Evolutionary conservation across 1,140 invertebrate genomes (phyloP), one percentile per base, ranked within the genome.

Genomic region (Leptopilina boulardi): DNA sequence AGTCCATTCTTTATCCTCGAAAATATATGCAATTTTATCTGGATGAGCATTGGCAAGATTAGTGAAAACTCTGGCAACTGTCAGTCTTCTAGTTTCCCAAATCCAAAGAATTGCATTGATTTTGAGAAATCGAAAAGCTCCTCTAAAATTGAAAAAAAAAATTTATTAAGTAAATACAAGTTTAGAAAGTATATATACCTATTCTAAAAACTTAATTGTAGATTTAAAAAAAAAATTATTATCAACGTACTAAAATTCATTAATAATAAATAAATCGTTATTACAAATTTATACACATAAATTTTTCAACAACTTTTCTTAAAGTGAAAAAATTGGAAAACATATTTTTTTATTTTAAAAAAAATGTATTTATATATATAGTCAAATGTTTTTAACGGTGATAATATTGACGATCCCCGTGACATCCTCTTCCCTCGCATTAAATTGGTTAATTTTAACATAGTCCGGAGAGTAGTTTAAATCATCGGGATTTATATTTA

Each of bases 1-100:
- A 0, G 94, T 97, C 92, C 96, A 93, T 10, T 91, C 87, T 77
- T 94, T 90, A 71, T 96, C 94, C 80, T 95, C 94, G 87, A 94
- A 95, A 30, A 96, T 91, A 59, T 96, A 95, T 5, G 94, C 94
- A 5, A 93, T 87, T 86, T 95, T 96, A 8, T 94, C 87, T 0
- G 95, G 95, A 70, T 92, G 88, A 84, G 91, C 91, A 19, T 90
- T 89, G 0, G 92, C 93, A 2, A 92, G 87, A 66, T 91, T 89
- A n/a, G 91, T 87, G 84, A 96, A 96, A 9, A 94, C 82, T 56
- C 90, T 91, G 0, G 94, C 92, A 9, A 95, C 93, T 0, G 94
- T 94, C 18, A 90, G 90, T 26, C 92, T 89, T 13, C 84, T 84
- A 19, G 86, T 89, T 79, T 94, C 93, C 92, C 92, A 93, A 74